Percentiles rank a stretch among this genome's conserved stretches.
Conservation (phyloP, 2,888 invertebrate species). For the Pherbina coryleti region DNA sequence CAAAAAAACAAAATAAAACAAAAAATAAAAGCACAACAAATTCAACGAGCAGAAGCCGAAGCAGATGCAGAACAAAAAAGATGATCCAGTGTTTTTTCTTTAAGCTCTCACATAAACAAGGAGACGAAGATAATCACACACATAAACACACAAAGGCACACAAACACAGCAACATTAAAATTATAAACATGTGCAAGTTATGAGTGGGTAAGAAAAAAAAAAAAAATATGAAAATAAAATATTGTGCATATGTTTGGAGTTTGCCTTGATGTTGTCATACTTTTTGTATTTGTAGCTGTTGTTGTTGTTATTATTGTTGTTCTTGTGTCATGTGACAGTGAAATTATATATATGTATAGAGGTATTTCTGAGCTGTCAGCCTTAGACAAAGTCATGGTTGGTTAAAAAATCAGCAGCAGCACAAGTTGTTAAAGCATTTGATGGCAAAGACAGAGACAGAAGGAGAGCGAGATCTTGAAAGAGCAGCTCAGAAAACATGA, state of each 20-base stretch:
- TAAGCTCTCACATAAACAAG: background rate
- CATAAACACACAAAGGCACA: background rate
- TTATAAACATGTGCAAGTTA: conserved; percentile 12
- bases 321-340: background rate
- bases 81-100: background rate
- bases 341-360: background rate
- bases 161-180: background rate
- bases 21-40: background rate
- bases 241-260: background rate
- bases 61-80: background rate
- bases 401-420: background rate
- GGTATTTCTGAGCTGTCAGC: too few relatives aligned
- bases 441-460: background rate
- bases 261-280: background rate
- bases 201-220: background rate
- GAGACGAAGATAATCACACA: background rate
- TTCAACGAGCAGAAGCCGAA: background rate
- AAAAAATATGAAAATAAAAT: background rate
- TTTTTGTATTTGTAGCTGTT: background rate
- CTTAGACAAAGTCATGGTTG: background rate
- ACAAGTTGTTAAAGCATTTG: background rate
- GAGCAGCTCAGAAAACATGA: background rate
- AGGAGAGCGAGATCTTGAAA: background rate
- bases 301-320: background rate
- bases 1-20: too few relatives aligned